These are phyloP conservation scores for Aleiodes testaceus DNA, from an alignment of 2,888 invertebrate genomes.

Conservation along the genomic window DNA sequence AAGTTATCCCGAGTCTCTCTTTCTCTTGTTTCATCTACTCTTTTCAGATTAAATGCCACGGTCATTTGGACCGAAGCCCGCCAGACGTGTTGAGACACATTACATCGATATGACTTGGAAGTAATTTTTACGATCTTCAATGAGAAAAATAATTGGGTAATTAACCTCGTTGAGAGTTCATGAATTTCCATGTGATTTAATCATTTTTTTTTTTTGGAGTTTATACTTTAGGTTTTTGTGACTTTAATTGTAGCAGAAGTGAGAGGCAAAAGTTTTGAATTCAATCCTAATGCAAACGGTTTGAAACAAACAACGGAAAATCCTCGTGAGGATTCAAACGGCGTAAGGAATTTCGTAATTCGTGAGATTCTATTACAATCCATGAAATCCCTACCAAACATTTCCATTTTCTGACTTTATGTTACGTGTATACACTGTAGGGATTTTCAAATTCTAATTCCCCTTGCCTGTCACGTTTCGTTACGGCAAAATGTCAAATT, in stretches of 20 bases:
- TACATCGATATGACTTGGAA: constrained; percentile 41
- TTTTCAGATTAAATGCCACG: constrained; percentile 48
- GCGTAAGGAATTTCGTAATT: constrained; percentile 7
- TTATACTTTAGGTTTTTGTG: background rate
- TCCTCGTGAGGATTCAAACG: constrained; percentile 22
- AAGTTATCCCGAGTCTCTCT: constrained; percentile 8
- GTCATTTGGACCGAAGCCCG: constrained; percentile 63
- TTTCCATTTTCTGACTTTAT: background rate
- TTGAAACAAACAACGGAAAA: too few species aligned
- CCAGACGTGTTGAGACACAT: constrained; percentile 46
- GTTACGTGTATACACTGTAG: background rate
- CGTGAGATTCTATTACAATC: constrained; percentile 11
- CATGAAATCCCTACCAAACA: constrained; percentile 6
- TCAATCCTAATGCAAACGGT: too few species aligned
- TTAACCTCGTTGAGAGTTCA: constrained; percentile 8
- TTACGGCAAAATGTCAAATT: background rate
- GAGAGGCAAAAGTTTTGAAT: too few species aligned
- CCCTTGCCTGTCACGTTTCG: constrained; percentile 9
- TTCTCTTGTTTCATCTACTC: background rate
- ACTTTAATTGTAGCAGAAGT: too few species aligned
- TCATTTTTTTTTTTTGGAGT: background rate
- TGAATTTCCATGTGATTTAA: background rate
- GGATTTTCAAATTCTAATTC: constrained; percentile 22
- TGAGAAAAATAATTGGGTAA: background rate
- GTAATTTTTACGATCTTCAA: constrained; percentile 32